A percentile compares a stretch with the other conserved stretches of the same genome.
phyloP scores from a whole-genome alignment of 1,140 invertebrate genomes.

The Philaenus spumarius region DNA sequence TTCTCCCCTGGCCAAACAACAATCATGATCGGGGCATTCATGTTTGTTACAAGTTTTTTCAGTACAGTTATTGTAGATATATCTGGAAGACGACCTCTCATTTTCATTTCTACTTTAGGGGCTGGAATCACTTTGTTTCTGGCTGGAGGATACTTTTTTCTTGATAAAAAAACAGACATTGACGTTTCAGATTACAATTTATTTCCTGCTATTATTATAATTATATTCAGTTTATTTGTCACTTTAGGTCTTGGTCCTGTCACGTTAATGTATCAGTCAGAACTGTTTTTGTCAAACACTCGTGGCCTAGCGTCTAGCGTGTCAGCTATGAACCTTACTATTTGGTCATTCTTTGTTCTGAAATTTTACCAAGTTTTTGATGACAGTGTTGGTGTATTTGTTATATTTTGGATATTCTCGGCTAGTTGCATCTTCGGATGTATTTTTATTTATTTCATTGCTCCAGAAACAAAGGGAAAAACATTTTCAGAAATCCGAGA shows the following conservation, averaged over 20 bases:
- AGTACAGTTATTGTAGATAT: slow-evolving; percentile 31
- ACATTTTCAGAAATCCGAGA: slow-evolving; percentile 40
- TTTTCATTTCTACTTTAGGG: slow-evolving; percentile 41
- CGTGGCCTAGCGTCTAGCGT: slow-evolving; percentile 22
- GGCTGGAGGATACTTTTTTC: slow-evolving; percentile 40
- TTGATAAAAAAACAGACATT: slow-evolving; percentile 38
- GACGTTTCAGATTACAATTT: slow-evolving; percentile 13
- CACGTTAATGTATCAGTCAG: slow-evolving; percentile 18
- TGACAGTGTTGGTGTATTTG: slow-evolving; percentile 9
- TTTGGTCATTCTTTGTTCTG: slow-evolving; percentile 21
- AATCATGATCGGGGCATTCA: slow-evolving; percentile 20
- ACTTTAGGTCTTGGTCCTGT: slow-evolving; percentile 20
- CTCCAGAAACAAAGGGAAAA: slow-evolving; percentile 45
- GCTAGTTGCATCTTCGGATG: slow-evolving; percentile 10
- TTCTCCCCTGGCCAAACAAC: slow-evolving; percentile 13
- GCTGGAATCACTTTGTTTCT: slow-evolving; percentile 28
- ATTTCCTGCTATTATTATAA: slow-evolving; percentile 10
- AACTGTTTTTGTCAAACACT: slow-evolving; percentile 27
- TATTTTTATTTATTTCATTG: slow-evolving; percentile 35
- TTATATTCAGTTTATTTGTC: slow-evolving; percentile 9
- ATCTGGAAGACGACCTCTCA: slow-evolving; percentile 43
- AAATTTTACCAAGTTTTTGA: slow-evolving; percentile 24
- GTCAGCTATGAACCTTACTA: slow-evolving; percentile 19
- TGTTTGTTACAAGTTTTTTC: slow-evolving; percentile 40
- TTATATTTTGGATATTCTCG: slow-evolving; percentile 14